Evolutionary conservation across 2,113 vertebrate species (phyloP).

Genomic region (Arenaria interpres): DNA sequence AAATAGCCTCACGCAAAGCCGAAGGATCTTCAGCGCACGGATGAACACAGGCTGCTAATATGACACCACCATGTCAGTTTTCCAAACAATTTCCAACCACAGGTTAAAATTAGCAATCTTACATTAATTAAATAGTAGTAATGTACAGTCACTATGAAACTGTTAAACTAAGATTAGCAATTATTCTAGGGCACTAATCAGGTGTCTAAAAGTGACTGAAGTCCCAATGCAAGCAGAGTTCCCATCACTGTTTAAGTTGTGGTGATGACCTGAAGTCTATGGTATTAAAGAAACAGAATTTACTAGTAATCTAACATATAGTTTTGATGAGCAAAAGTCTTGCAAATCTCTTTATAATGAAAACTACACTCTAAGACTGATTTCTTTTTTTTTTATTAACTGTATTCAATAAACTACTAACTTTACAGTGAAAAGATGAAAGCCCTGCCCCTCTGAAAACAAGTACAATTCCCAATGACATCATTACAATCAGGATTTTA

Average conservation of each 20-base stretch:
- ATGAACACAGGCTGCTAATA: neutral
- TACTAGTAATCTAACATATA: neutral
- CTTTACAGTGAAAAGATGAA: neutral
- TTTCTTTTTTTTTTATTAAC: neutral
- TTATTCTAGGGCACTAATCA: neutral
- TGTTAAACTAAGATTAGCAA: neutral
- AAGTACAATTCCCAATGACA: neutral
- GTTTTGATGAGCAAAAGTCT: neutral
- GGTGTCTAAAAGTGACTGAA: fast-evolving
- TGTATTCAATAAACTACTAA: neutral
- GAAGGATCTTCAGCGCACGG: fast-evolving
- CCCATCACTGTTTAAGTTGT: neutral
- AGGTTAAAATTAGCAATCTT: neutral
- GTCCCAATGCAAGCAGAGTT: neutral
- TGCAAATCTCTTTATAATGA: neutral
- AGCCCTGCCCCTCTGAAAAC: neutral
- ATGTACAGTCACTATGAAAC: neutral
- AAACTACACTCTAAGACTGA: neutral
- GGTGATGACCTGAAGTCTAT: neutral
- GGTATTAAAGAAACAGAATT: neutral
- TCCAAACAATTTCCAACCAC: neutral
- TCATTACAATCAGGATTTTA: neutral
- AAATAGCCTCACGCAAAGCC: neutral
- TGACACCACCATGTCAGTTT: neutral
- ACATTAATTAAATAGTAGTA: neutral